These are phyloP conservation scores for Leptatherina wallacei DNA, from an alignment of 2,797 vertebrate species.

Conservation along the genomic window DNA sequence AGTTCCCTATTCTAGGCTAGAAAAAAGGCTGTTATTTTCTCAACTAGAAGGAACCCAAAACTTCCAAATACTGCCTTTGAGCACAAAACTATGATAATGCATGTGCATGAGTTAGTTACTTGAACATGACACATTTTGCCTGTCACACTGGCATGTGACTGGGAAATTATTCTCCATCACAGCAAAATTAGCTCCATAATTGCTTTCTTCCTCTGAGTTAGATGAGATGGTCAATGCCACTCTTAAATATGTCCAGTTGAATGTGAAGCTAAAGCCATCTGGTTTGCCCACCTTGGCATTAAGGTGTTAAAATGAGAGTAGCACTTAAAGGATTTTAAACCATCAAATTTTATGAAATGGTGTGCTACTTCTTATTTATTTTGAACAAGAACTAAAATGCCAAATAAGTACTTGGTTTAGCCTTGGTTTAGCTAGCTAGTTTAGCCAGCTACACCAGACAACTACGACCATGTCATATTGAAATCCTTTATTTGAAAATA, in stretches of 20 bases:
- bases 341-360: background rate
- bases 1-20: slow-evolving; percentile 62
- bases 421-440: background rate
- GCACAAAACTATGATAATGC: slow-evolving; percentile 4
- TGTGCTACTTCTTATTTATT: background rate
- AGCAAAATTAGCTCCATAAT: background rate
- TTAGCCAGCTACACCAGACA: background rate
- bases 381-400: background rate
- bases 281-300: background rate
- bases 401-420: too few species aligned
- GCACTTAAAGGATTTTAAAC: too few species aligned
- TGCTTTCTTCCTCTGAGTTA: background rate
- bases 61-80: slow-evolving; percentile 15
- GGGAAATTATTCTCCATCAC: background rate
- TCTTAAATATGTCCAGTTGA: background rate
- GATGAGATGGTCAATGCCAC: background rate
- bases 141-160: background rate
- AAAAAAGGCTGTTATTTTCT: too few species aligned
- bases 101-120: slow-evolving; percentile 22
- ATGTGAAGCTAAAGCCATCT: background rate
- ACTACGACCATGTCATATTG: background rate
- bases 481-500: background rate
- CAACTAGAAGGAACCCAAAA: too few species aligned
- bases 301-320: too few species aligned
- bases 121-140: slow-evolving; percentile 1